Evolutionary conservation across 2,888 invertebrate species (phyloP).

Genomic region (Agonopterix alstromeriana): DNA sequence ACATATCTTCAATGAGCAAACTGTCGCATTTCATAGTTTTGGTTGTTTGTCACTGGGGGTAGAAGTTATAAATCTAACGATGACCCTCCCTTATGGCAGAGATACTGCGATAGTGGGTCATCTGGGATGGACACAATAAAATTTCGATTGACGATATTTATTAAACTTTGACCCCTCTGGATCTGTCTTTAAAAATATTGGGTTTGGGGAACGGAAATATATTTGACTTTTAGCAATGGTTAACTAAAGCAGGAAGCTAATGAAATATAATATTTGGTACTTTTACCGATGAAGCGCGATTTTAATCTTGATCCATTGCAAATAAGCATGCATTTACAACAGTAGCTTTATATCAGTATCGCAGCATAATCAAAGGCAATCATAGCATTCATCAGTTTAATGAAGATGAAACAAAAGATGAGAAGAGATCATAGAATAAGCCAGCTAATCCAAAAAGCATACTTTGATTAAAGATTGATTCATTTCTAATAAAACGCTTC

Average conservation of each 20-base stretch:
- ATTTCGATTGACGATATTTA: slow-evolving; percentile 44
- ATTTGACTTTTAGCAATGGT: too few species aligned
- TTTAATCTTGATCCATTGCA: too few species aligned
- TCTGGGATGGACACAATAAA: slow-evolving; percentile 52
- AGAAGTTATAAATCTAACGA: slow-evolving; percentile 51
- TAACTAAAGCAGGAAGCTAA: too few species aligned
- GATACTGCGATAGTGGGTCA: slow-evolving; percentile 47
- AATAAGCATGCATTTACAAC: too few species aligned
- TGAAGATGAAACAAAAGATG: neutral
- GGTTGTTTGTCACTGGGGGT: slow-evolving; percentile 47
- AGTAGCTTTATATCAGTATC: too few species aligned
- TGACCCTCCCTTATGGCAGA: slow-evolving; percentile 50
- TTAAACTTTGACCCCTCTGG: slow-evolving; percentile 27
- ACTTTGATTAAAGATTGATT: slow-evolving; percentile 56
- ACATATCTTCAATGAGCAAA: neutral
- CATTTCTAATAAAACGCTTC: slow-evolving; percentile 50
- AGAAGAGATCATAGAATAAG: slow-evolving; percentile 14
- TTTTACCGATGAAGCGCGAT: too few species aligned
- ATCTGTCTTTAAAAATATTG: slow-evolving; percentile 10
- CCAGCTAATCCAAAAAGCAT: slow-evolving; percentile 35
- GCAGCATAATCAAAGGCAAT: too few species aligned
- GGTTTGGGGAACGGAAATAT: slow-evolving; percentile 4
- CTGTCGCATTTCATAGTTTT: slow-evolving; percentile 43
- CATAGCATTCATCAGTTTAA: too few species aligned
- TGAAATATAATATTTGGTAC: too few species aligned